phyloP scores from a whole-genome alignment of 53 echinoderm and acorn worm species.

The Pentamera pediparva region DNA sequence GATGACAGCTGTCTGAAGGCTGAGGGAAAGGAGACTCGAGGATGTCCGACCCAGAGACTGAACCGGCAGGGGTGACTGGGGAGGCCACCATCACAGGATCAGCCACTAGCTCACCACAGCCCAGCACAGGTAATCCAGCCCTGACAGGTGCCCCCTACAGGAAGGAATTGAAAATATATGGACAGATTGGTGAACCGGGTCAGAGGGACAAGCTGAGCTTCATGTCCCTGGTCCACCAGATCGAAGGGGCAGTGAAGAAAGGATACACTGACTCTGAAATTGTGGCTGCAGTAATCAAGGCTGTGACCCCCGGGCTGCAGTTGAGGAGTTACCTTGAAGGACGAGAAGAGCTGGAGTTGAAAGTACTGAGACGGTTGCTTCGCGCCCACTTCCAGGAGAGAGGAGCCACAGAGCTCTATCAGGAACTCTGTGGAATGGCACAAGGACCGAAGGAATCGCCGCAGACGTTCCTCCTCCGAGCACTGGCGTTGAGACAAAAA shows the following conservation, averaged over 20 bases:
- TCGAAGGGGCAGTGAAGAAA: conserved; percentile 36
- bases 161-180: conserved; percentile 45
- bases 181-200: conserved; percentile 44
- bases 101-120: not conserved
- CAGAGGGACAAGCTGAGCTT: conserved; percentile 53
- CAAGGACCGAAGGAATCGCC: conserved; percentile 19
- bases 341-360: conserved; percentile 17
- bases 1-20: too few species aligned
- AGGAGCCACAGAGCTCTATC: conserved; percentile 49
- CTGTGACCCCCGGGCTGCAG: conserved; percentile 26
- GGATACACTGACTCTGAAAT: conserved; percentile 45
- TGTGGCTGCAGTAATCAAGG: conserved; percentile 35
- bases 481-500: conserved; percentile 35
- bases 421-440: conserved; percentile 30
- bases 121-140: not conserved
- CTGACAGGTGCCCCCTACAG: not conserved
- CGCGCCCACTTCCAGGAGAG: conserved; percentile 42
- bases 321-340: conserved; percentile 46
- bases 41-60: too few species aligned
- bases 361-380: conserved; percentile 7
- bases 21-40: too few species aligned
- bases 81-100: not conserved
- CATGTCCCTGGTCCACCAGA: conserved; percentile 44
- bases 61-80: too few species aligned
- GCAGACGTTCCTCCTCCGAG: conserved; percentile 10